These are phyloP conservation scores for Rhingia campestris DNA, from an alignment of 2,888 invertebrate species.

Conservation along the genomic window DNA sequence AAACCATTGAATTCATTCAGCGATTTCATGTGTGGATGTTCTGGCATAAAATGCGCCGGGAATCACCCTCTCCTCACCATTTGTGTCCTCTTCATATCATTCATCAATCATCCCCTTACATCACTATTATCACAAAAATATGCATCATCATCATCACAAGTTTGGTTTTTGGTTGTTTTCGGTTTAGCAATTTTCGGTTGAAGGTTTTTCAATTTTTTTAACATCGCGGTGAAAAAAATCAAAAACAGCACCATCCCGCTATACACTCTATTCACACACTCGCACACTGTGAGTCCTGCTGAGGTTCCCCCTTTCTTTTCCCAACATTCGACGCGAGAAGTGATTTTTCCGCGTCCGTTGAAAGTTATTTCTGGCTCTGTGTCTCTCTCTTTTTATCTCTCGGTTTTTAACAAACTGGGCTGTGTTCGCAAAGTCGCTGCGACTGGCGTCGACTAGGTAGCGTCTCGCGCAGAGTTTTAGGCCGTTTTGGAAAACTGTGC, in stretches of 20 bases:
- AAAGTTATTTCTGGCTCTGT: slow-evolving; percentile 38
- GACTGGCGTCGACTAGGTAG: slow-evolving; percentile 12
- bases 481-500: slow-evolving; percentile 29
- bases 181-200: slow-evolving; percentile 36
- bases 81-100: not conserved
- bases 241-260: slow-evolving; percentile 43
- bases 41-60: slow-evolving; percentile 42
- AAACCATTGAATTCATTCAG: slow-evolving; percentile 14
- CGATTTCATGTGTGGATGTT: slow-evolving; percentile 34
- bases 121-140: slow-evolving; percentile 70
- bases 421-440: slow-evolving; percentile 38
- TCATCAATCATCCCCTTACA: slow-evolving; percentile 35
- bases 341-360: slow-evolving; percentile 30
- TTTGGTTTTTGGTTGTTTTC: slow-evolving; percentile 24
- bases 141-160: slow-evolving; percentile 60
- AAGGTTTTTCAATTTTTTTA: slow-evolving; percentile 64
- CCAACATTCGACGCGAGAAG: not conserved
- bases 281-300: not conserved
- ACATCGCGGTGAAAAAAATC: slow-evolving; percentile 67
- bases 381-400: slow-evolving; percentile 6
- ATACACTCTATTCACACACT: not conserved
- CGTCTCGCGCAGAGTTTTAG: slow-evolving; percentile 14
- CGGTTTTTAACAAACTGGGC: slow-evolving; percentile 45
- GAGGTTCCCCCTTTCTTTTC: not conserved
- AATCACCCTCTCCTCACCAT: slow-evolving; percentile 11